phyloP scores from a whole-genome alignment of 2,797 vertebrate species.

The Sebastes matsubarae region DNA sequence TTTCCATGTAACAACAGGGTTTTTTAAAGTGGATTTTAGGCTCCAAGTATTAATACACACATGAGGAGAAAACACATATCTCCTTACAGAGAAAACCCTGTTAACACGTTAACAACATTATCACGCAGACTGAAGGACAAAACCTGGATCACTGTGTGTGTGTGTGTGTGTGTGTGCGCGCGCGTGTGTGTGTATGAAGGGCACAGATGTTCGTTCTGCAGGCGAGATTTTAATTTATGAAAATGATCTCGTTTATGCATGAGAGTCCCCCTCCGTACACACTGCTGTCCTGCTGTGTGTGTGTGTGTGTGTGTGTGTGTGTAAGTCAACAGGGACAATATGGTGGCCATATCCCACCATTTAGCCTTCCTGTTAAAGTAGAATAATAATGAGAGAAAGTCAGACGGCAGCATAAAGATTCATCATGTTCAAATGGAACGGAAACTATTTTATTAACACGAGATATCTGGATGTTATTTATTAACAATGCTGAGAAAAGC shows the following conservation, averaged over 20 bases:
- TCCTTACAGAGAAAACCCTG: slow-evolving; percentile 41
- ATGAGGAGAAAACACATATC: slow-evolving; percentile 30
- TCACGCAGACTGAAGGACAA: slow-evolving; percentile 53
- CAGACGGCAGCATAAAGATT: not conserved
- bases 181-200: slow-evolving; percentile 66
- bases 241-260: slow-evolving; percentile 97
- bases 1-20: not conserved
- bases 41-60: not conserved
- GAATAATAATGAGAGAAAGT: slow-evolving; percentile 46
- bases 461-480: not conserved
- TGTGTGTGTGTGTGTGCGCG: slow-evolving; percentile 38
- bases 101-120: slow-evolving; percentile 54
- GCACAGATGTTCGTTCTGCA: slow-evolving; percentile 96
- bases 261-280: slow-evolving; percentile 80
- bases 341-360: slow-evolving; percentile 68
- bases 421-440: not conserved
- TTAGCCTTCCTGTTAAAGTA: slow-evolving; percentile 48
- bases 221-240: slow-evolving; percentile 97
- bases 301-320: slow-evolving; percentile 17
- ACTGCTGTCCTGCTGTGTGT: slow-evolving; percentile 40
- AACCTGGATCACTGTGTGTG: slow-evolving; percentile 35
- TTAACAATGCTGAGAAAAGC: not conserved
- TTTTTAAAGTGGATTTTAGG: slow-evolving; percentile 6
- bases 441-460: not conserved
- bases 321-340: slow-evolving; percentile 71